Percentiles rank a stretch among this genome's conserved stretches.
Conservation (phyloP, 2,113 vertebrate species). For the Hemiprocne comata region DNA sequence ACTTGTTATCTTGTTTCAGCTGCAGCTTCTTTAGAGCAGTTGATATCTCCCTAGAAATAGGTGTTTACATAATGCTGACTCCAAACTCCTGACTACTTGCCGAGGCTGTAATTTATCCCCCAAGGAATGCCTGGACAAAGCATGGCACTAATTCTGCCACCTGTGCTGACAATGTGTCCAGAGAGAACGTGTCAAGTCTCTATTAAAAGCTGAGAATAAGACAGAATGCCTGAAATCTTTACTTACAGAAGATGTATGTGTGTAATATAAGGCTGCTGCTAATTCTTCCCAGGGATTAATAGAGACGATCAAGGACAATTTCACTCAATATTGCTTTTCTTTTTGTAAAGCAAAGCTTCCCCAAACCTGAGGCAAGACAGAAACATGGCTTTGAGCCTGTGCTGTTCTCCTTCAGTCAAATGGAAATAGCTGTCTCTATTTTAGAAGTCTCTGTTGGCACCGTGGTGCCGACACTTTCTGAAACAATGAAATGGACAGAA, state of each 20-base stretch:
- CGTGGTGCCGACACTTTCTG: background rate
- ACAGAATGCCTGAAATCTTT: slow-evolving; percentile 2
- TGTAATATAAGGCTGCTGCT: slow-evolving; percentile 28
- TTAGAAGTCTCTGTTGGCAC: background rate
- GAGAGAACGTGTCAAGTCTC: background rate
- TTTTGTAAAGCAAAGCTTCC: background rate
- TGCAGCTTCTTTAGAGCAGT: background rate
- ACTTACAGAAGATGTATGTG: background rate
- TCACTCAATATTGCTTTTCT: background rate
- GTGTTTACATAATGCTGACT: slow-evolving; percentile 40
- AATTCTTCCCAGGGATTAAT: slow-evolving; percentile 50
- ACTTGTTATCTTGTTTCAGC: background rate
- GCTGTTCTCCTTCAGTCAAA: slow-evolving; percentile 10
- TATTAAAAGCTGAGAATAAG: slow-evolving; percentile 8
- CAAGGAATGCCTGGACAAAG: background rate
- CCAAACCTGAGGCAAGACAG: background rate
- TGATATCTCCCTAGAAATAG: background rate
- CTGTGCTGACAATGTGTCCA: background rate
- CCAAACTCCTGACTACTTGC: background rate
- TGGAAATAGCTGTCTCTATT: slow-evolving; percentile 47
- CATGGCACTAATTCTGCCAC: slow-evolving; percentile 13
- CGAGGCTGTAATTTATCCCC: slow-evolving; percentile 29
- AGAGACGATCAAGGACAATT: slow-evolving; percentile 13
- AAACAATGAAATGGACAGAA: slow-evolving; percentile 33
- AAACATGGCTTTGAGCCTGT: background rate